These are phyloP conservation scores for Drosophila tani DNA, from an alignment of 1,140 invertebrate species.

Conservation along the genomic window DNA sequence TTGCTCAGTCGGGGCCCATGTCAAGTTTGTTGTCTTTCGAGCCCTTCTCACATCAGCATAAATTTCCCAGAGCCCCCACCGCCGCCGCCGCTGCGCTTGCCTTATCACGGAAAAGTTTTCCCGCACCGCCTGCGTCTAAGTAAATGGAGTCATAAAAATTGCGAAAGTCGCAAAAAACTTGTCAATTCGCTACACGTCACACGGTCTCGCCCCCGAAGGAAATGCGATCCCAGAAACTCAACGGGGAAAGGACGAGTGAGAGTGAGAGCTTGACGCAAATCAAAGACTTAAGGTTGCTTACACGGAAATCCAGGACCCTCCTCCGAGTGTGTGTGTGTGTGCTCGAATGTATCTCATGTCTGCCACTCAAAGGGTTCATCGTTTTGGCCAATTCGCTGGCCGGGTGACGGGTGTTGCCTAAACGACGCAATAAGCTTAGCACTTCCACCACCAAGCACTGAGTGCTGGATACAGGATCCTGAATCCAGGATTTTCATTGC, in stretches of 20 bases:
- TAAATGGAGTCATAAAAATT: conserved; percentile 82
- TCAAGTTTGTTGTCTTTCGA: conserved; percentile 67
- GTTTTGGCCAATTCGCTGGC: conserved; percentile 67
- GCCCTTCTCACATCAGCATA: conserved; percentile 72
- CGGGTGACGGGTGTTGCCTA: conserved; percentile 64
- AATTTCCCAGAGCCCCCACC: conserved; percentile 48
- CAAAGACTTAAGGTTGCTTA: conserved; percentile 78
- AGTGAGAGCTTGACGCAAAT: conserved; percentile 51
- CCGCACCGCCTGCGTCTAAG: conserved; percentile 33
- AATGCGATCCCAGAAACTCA: conserved; percentile 53
- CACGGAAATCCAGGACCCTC: conserved; percentile 51
- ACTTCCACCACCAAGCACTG: conserved; percentile 42
- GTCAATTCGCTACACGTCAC: conserved; percentile 76
- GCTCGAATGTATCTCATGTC: conserved; percentile 42
- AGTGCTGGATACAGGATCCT: conserved; percentile 6
- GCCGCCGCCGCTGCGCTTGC: conserved; percentile 9
- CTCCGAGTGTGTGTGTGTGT: conserved; percentile 14
- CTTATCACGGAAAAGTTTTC: conserved; percentile 74
- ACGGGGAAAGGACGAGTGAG: conserved; percentile 9
- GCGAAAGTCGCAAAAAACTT: conserved; percentile 62
- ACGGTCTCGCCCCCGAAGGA: conserved; percentile 49
- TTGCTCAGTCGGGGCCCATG: conserved; percentile 48
- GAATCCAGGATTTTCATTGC: conserved; percentile 71
- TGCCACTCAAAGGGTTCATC: conserved; percentile 72
- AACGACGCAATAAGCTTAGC: conserved; percentile 82